Base-by-base conservation (phyloP, 53 echinoderm and acorn worm species). In the Temnopleurus reevesii region DNA sequence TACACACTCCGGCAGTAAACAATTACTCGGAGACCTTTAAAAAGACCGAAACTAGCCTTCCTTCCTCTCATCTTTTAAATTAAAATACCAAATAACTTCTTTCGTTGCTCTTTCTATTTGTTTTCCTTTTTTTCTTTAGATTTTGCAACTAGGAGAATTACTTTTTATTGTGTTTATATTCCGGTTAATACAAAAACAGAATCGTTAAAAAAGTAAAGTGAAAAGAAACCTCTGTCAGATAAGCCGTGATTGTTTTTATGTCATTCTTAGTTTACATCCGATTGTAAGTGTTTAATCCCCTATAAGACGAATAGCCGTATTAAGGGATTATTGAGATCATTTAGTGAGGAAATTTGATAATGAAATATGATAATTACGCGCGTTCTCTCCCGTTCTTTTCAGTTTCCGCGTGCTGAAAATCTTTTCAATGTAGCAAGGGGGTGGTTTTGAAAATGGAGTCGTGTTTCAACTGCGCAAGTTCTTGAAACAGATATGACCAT, bases 201-300 rank as follows among this genome's bases (percentile, higher is more conserved):
- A 18, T 49, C 80, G 29, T 49, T 83, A 56, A 56, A 81, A 36
- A 53, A 83, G 55, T 4, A 19, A 83, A 79, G 79, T 83, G 83
- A 55, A 83, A 55, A 56, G 54, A 54, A 51, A 53, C 83, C 55
- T 34, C 83, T 21, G 54, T 55, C 23, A 53, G 54, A 83, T 83
- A 83, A 83, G 54, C 83, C 27, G 8, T 23, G 83, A 83, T 83
- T 79, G 79, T 83, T 85, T 83, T 60, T 36, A 44, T 60, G 45
- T 85, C 86, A 60, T 85, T 85, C 86, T 85, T 85, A 53, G 88
- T 66, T 87, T 87, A 66, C 88, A 87, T 87, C 88, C 88, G 88
- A 87, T 87, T 87, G 49, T 87, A 66, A 87, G 71, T 87, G 47
- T 44, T 87, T 87, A 87, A 87, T 87, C 88, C 88, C 53, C 46